Percentiles rank a stretch among this genome's conserved stretches.
phyloP scores from a whole-genome alignment of 2,888 invertebrate genomes.

The Idaea biselata region DNA sequence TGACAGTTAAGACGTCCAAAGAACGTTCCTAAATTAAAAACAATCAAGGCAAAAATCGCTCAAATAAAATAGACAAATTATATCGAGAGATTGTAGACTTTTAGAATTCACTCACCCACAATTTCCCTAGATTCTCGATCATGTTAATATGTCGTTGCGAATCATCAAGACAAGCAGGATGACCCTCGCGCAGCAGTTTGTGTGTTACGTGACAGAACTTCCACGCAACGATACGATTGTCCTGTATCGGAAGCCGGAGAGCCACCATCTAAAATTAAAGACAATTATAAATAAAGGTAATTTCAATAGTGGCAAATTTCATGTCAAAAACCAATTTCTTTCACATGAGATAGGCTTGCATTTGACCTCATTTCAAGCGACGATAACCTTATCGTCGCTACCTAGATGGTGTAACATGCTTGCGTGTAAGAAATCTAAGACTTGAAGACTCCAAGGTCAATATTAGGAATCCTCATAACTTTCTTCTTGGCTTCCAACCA shows the following conservation, averaged over 20 bases:
- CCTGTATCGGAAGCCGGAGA: constrained; percentile 88
- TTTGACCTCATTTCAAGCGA: too few relatives aligned
- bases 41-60: too few relatives aligned
- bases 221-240: constrained; percentile 98
- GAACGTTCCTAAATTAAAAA: too few relatives aligned
- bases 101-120: constrained; percentile 86
- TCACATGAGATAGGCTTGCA: too few relatives aligned
- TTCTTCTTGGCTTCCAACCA: too few relatives aligned
- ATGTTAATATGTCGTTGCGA: constrained; percentile 90
- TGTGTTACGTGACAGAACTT: constrained; percentile 99
- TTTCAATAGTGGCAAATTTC: neutral
- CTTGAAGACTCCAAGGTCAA: too few relatives aligned
- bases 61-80: too few relatives aligned
- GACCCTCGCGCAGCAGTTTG: constrained; percentile 97
- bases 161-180: constrained; percentile 91
- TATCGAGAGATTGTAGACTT: neutral
- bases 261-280: constrained; percentile 64
- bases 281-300: neutral
- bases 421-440: neutral
- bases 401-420: too few relatives aligned
- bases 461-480: too few relatives aligned
- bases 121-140: constrained; percentile 92
- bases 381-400: too few relatives aligned
- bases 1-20: too few relatives aligned
- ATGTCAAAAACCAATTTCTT: too few relatives aligned